Evolutionary conservation across 2,888 invertebrate species (phyloP).

Genomic region (Stegana nigrithorax): DNA sequence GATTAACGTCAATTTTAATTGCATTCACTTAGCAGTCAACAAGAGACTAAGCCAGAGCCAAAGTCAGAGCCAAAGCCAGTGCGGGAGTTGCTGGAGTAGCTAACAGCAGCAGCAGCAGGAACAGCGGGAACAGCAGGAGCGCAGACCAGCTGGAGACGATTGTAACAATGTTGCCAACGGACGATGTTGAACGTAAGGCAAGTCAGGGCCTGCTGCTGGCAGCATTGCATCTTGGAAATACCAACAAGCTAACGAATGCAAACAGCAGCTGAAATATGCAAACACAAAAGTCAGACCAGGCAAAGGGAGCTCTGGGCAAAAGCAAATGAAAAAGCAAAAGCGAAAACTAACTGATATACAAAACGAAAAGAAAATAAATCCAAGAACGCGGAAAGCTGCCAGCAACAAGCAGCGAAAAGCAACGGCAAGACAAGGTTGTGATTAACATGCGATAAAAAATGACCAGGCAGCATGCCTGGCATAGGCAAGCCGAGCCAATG

Average conservation of each 20-base stretch:
- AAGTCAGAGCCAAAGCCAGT: conserved; percentile 14
- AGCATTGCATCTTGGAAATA: background rate
- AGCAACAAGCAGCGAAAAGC: conserved; percentile 19
- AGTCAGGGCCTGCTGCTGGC: background rate
- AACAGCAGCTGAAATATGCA: conserved; percentile 4
- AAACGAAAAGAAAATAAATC: conserved; percentile 24
- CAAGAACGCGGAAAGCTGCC: conserved; percentile 38
- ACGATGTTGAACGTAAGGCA: too few species aligned
- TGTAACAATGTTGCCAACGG: background rate
- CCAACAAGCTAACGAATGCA: conserved; percentile 3
- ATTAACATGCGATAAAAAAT: conserved; percentile 61
- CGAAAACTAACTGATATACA: conserved; percentile 30
- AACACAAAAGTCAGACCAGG: background rate
- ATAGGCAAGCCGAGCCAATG: too few species aligned
- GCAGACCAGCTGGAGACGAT: conserved; percentile 14
- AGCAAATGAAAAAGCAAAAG: conserved; percentile 33
- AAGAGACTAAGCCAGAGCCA: conserved; percentile 26
- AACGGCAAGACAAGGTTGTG: conserved; percentile 55
- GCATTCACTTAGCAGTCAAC: conserved; percentile 52
- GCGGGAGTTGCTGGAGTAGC: conserved; percentile 38
- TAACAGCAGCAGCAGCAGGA: conserved; percentile 27
- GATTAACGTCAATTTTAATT: conserved; percentile 62
- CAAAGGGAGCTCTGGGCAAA: background rate
- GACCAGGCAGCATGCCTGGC: conserved; percentile 41
- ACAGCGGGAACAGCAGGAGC: conserved; percentile 24